Evolutionary conservation across 2,888 invertebrate genomes (phyloP).

Genomic region (Troglohyphantes excavatus): DNA sequence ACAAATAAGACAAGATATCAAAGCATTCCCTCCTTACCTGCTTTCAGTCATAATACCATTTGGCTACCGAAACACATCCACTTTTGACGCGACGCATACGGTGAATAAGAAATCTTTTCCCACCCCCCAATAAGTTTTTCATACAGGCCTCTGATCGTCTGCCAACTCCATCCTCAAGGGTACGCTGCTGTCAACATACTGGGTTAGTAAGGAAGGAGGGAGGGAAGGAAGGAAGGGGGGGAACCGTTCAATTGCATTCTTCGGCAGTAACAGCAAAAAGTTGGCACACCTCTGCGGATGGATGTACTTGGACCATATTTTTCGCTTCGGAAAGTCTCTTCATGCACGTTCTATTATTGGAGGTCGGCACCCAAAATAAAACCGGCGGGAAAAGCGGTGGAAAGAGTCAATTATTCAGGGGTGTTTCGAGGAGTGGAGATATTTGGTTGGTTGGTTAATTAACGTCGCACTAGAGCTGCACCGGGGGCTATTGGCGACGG

Average conservation of each 20-base stretch:
- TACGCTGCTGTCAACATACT: neutral
- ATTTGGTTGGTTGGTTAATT: too few species aligned
- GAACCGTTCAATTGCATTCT: slow-evolving; percentile 26
- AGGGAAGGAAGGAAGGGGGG: too few species aligned
- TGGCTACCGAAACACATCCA: neutral
- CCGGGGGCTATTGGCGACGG: too few species aligned
- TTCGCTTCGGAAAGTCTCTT: neutral
- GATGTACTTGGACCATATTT: slow-evolving; percentile 36
- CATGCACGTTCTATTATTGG: slow-evolving; percentile 26
- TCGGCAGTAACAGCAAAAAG: slow-evolving; percentile 33
- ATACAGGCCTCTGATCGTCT: slow-evolving; percentile 42
- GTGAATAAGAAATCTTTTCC: too few species aligned
- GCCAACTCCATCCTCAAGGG: slow-evolving; percentile 40
- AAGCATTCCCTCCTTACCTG: neutral
- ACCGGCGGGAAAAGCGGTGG: neutral
- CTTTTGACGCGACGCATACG: neutral
- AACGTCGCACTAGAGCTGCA: too few species aligned
- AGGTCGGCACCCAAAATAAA: slow-evolving; percentile 30
- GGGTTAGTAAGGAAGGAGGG: neutral
- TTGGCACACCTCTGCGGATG: slow-evolving; percentile 46
- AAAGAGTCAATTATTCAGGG: neutral
- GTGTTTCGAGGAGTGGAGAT: neutral
- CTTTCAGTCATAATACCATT: neutral
- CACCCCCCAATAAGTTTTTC: slow-evolving; percentile 42
- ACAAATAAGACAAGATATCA: neutral